phyloP scores from a whole-genome alignment of 2,888 invertebrate species.

The Noctua comes region DNA sequence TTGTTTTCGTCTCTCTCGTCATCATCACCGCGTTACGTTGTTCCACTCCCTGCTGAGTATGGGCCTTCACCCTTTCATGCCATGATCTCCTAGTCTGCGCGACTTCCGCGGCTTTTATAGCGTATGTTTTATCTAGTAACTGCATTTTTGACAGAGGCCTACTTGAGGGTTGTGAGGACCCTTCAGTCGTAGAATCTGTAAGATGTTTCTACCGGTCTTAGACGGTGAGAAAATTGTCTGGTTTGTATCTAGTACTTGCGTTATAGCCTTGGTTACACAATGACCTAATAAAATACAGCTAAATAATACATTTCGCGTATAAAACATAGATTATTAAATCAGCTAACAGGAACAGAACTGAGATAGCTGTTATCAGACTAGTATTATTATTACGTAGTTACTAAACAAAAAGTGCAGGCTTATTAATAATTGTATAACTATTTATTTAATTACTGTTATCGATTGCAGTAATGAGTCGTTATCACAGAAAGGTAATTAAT shows the following conservation, averaged over 20 bases:
- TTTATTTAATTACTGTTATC: slow-evolving; percentile 44
- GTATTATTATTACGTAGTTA: slow-evolving; percentile 2
- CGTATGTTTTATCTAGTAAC: too few species aligned
- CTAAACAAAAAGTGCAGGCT: slow-evolving; percentile 32
- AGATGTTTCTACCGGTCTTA: too few species aligned
- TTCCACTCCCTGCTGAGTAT: neutral
- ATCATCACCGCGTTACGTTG: neutral
- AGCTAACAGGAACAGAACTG: slow-evolving; percentile 40
- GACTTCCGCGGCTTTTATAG: neutral
- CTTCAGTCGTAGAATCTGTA: neutral
- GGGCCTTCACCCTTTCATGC: neutral
- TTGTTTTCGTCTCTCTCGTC: neutral
- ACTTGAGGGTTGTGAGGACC: neutral
- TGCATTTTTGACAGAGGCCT: neutral
- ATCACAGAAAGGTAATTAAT: slow-evolving; percentile 53
- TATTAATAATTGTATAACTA: slow-evolving; percentile 25
- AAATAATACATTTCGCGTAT: slow-evolving; percentile 22
- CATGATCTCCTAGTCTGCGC: neutral
- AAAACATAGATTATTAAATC: slow-evolving; percentile 33
- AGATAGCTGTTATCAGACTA: slow-evolving; percentile 53
- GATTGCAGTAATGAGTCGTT: slow-evolving; percentile 35
- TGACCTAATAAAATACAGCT: slow-evolving; percentile 22
- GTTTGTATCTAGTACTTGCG: neutral
- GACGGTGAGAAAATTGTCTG: neutral
- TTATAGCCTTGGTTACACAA: slow-evolving; percentile 26